Evolutionary conservation across 2,888 invertebrate species (phyloP).

Genomic region (Catocala fraxini): DNA sequence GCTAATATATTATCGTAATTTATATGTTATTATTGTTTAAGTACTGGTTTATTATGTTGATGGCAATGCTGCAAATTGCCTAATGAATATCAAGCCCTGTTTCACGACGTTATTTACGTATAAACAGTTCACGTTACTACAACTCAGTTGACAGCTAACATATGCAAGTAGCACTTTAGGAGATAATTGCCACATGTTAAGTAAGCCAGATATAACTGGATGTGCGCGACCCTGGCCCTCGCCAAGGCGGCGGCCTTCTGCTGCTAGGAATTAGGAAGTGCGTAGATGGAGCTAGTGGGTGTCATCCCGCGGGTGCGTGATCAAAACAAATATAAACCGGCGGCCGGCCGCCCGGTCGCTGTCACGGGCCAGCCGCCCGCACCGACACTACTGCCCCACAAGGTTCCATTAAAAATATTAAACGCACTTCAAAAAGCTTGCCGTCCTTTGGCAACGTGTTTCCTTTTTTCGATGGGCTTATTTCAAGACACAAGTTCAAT

Average conservation of each 20-base stretch:
- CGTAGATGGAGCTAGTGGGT: conserved; percentile 50
- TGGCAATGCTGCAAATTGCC: too few species aligned
- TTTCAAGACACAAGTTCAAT: conserved; percentile 17
- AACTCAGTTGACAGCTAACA: conserved; percentile 18
- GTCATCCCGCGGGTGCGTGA: conserved; percentile 69
- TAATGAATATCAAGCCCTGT: too few species aligned
- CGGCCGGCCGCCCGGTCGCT: conserved; percentile 53
- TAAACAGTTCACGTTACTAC: background rate
- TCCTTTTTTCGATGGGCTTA: conserved; percentile 6
- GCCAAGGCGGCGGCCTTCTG: conserved; percentile 45
- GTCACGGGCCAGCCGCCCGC: conserved; percentile 49
- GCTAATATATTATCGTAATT: conserved; percentile 19
- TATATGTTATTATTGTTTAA: conserved; percentile 3
- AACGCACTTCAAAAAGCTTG: conserved; percentile 1
- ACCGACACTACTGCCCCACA: conserved; percentile 14
- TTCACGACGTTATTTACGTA: too few species aligned
- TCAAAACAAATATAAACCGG: conserved; percentile 71
- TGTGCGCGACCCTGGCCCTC: conserved; percentile 49
- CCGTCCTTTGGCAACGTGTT: conserved; percentile 1
- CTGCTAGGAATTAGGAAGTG: conserved; percentile 64
- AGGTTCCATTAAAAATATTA: conserved; percentile 10
- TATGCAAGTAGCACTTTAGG: conserved; percentile 15
- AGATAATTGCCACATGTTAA: conserved; percentile 31
- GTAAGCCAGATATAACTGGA: conserved; percentile 41
- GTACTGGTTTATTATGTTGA: too few species aligned